Conservation (phyloP, 2,888 invertebrate species). For the Caenorhabditis virilis region DNA sequence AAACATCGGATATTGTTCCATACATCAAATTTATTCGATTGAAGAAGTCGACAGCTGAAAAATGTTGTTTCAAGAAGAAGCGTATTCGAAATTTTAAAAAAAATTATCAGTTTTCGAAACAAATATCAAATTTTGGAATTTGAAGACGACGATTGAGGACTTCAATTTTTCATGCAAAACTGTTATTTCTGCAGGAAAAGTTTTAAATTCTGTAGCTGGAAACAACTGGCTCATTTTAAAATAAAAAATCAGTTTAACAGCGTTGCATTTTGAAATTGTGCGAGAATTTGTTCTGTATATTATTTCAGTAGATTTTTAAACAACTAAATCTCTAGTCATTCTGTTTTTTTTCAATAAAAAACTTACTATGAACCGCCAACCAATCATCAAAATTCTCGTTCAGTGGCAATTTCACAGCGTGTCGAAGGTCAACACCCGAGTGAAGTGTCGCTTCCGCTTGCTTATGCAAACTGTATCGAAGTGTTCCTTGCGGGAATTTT, state of each 20-base stretch:
- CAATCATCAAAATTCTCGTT: conserved; percentile 85
- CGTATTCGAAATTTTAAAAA: too few species aligned
- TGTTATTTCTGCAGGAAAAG: too few species aligned
- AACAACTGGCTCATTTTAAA: too few species aligned
- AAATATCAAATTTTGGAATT: background rate
- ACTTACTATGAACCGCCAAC: conserved; percentile 86
- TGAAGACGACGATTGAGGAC: too few species aligned
- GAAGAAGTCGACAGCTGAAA: conserved; percentile 88
- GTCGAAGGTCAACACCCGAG: conserved; percentile 83
- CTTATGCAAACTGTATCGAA: conserved; percentile 85
- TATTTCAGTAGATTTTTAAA: too few species aligned
- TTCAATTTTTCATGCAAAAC: too few species aligned
- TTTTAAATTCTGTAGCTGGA: too few species aligned
- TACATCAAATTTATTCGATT: conserved; percentile 90
- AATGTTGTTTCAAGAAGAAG: too few species aligned
- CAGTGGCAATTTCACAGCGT: conserved; percentile 81
- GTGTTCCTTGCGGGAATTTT: conserved; percentile 83
- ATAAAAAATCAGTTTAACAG: too few species aligned
- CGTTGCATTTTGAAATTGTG: too few species aligned
- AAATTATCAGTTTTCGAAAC: background rate
- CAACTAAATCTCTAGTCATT: too few species aligned
- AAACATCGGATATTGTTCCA: conserved; percentile 81
- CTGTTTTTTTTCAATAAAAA: conserved; percentile 5
- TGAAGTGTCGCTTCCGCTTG: conserved; percentile 85
- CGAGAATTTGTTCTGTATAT: too few species aligned